Evolutionary conservation across 2,113 vertebrate genomes (phyloP), one percentile per base, ranked within the genome.

Genomic region (Manacus vitellinus): DNA sequence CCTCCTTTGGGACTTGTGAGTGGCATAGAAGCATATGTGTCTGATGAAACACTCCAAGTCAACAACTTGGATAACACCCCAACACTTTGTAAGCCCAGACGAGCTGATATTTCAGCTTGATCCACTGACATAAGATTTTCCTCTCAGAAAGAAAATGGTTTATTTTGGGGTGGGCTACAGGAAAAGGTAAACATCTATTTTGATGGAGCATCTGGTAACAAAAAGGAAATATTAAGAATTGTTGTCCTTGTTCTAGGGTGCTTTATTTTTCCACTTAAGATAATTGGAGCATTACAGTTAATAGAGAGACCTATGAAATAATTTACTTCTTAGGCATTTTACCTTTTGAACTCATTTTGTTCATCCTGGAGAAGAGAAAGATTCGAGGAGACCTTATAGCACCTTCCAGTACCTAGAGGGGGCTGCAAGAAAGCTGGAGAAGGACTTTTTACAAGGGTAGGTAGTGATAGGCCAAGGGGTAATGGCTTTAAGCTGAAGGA

Each of bases 11-110:
- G 83, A 51, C 35, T 27, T 35, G 44, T 6, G 30, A 51, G 8
- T 15, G 33, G 43, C 41, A 47, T 9, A 9, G 33, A 41, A 78
- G 66, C 19, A 3, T 4, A 15, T 8, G 17, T 15, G 51, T 24
- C 65, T 1, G 0, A 55, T 10, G 35, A 52, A 74, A 74, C 15
- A 20, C 54, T 68, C 19, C 0, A 0, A n/a, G 51, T 20, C 3
- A 10, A 4, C 51, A 56, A 54, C 46, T 44, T 3, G 0, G 62
- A 3, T 21, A 49, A 55, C 5, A 3, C 68, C 25, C 41, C 1
- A 6, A 28, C 82, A 8, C 21, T 68, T 2, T 10, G 17, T 54
- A 28, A 73, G 44, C 18, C 39, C 55, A 18, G 73, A 47, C 0
- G 0, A 65, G 46, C n/a, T 23, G 31, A 8, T 47, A 51, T 52